Evolutionary conservation across 2,888 invertebrate species (phyloP).

Genomic region (Epirrita christyi): DNA sequence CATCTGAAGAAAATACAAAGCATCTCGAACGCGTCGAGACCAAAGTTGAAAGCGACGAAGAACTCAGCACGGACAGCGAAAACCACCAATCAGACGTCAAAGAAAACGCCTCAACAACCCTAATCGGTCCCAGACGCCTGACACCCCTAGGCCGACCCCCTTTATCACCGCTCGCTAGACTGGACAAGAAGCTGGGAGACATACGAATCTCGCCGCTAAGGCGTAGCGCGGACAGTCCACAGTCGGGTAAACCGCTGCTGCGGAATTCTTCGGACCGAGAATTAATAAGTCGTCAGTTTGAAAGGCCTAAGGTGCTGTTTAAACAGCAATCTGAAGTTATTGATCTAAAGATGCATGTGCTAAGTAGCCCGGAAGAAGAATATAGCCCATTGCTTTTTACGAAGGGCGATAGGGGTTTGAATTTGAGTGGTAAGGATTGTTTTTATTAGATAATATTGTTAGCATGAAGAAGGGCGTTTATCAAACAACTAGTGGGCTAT

Average conservation of each 20-base stretch:
- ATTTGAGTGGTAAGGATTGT: slow-evolving; percentile 71
- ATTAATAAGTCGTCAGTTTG: slow-evolving; percentile 59
- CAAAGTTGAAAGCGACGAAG: slow-evolving; percentile 82
- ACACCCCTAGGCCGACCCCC: slow-evolving; percentile 72
- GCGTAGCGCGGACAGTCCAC: slow-evolving; percentile 64
- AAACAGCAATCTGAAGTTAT: slow-evolving; percentile 79
- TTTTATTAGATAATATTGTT: too few relatives aligned
- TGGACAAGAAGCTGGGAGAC: slow-evolving; percentile 71
- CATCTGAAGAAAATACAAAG: slow-evolving; percentile 80
- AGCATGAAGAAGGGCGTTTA: too few relatives aligned
- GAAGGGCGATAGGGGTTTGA: slow-evolving; percentile 74
- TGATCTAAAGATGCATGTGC: slow-evolving; percentile 75
- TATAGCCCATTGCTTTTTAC: slow-evolving; percentile 62
- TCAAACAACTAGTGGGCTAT: too few relatives aligned
- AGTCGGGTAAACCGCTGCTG: slow-evolving; percentile 60
- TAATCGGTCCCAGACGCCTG: slow-evolving; percentile 55
- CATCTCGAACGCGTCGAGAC: slow-evolving; percentile 77
- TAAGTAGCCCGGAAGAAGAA: slow-evolving; percentile 69
- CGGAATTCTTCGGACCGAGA: slow-evolving; percentile 69
- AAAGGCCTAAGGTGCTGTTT: slow-evolving; percentile 71
- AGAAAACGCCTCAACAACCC: slow-evolving; percentile 49
- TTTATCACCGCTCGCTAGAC: slow-evolving; percentile 62
- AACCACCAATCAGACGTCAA: slow-evolving; percentile 68
- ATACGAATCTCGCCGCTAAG: slow-evolving; percentile 71
- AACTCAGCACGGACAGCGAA: slow-evolving; percentile 76